A percentile compares a stretch with the other conserved stretches of the same genome.
Evolutionary conservation across 1,140 invertebrate genomes (phyloP).

Genomic region (Pygmarrhopalites habei): DNA sequence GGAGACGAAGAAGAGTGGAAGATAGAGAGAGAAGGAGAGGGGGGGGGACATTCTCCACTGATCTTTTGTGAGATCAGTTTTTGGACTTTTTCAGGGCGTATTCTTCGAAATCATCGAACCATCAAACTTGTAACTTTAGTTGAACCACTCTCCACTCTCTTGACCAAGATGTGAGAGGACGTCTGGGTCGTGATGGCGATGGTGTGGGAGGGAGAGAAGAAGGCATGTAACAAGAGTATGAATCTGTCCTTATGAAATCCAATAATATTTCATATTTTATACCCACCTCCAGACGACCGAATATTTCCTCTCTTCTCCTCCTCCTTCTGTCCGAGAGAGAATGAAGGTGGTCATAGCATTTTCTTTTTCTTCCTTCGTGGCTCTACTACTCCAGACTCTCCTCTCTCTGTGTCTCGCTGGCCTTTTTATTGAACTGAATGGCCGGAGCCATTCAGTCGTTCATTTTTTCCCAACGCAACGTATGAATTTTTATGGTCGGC

Average conservation of each 20-base stretch:
- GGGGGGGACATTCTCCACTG: slow-evolving; percentile 4
- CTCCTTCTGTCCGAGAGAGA: neutral
- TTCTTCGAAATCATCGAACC: slow-evolving; percentile 4
- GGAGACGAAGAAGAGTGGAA: neutral
- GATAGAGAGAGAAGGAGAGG: neutral
- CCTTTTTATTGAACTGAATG: too few species aligned
- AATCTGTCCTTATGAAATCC: neutral
- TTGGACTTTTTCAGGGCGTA: slow-evolving; percentile 3
- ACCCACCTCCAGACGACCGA: neutral
- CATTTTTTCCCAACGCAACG: too few species aligned
- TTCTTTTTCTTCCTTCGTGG: neutral
- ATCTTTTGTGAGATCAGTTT: slow-evolving; percentile 13
- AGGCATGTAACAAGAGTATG: neutral
- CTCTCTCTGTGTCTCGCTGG: neutral
- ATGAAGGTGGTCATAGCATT: neutral
- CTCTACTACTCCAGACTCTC: neutral
- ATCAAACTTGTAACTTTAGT: slow-evolving; percentile 14
- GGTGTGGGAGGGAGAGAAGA: neutral
- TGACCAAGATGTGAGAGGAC: neutral
- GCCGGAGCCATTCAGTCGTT: too few species aligned
- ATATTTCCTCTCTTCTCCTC: neutral
- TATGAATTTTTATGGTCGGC: slow-evolving; percentile 12
- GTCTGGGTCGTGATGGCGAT: neutral
- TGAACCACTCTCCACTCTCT: neutral
- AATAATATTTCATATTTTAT: neutral